A percentile compares a stretch with the other conserved stretches of the same genome.
phyloP scores from a whole-genome alignment of 2,113 vertebrate genomes.

The Varanus salvator region DNA sequence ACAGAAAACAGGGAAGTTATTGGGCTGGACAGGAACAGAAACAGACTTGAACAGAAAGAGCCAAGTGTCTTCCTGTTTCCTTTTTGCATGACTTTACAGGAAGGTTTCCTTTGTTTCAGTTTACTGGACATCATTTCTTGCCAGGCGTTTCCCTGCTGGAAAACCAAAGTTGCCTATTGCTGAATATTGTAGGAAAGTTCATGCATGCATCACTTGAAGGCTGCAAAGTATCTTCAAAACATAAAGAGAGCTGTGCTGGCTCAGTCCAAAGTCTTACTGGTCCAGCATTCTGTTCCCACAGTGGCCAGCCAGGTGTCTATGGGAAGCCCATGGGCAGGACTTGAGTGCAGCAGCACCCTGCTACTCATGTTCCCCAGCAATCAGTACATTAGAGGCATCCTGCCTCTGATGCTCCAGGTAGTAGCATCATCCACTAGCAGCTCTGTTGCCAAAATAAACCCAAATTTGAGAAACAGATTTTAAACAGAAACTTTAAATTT shows the following conservation, averaged over 20 bases:
- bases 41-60: neutral
- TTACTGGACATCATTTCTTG: neutral
- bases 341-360: too few relatives aligned
- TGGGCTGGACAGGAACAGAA: neutral
- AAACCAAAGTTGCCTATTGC: neutral
- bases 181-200: too few relatives aligned
- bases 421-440: too few relatives aligned
- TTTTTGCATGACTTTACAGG: neutral
- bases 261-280: too few relatives aligned
- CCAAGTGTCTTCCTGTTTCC: neutral
- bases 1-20: neutral
- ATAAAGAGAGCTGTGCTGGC: too few relatives aligned
- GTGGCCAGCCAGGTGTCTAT: too few relatives aligned
- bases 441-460: neutral
- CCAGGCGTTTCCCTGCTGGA: neutral
- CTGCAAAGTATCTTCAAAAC: neutral
- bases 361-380: too few relatives aligned
- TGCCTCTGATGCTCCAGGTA: too few relatives aligned
- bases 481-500: too few relatives aligned
- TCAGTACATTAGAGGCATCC: too few relatives aligned
- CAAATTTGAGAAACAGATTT: neutral
- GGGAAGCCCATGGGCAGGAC: too few relatives aligned
- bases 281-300: too few relatives aligned
- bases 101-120: neutral
- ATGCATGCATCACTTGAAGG: neutral